Evolutionary conservation across 2,888 invertebrate species (phyloP), one percentile per base, ranked within the genome.

Genomic region (Drosophila cognata): DNA sequence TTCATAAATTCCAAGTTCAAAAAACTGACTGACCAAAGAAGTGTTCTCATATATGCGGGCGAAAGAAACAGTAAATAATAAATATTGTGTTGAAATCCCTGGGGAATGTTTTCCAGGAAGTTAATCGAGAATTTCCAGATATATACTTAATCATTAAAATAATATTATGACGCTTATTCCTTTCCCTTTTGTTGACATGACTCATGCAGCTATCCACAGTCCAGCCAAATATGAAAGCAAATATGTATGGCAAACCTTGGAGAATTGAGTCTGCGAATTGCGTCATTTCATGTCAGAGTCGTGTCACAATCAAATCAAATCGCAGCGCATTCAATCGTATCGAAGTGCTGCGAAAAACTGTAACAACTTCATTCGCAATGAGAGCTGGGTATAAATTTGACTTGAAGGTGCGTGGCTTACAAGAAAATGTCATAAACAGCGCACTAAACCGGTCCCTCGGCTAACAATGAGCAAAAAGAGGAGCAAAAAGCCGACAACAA

Each of bases 321-420:
- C 64, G 57, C 41, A 57, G 41, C 57, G 67, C 56, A 71, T 66
- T 66, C 67, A 59, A 63, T 70, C 67, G 63, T 33, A 74, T 66
- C 69, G 59, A 38, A 38, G 55, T 57, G 38, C 57, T 8, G 60
- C 65, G 70, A 74, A 79, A 77, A 89, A 88, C 79, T 90, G 79
- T 88, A 91, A 88, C 91, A 84, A 89, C 88, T 88, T 88, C 90
- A 88, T 88, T 88, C 79, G 76, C 77, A 84, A 75, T 73, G 63
- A 77, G 82, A 79, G 55, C 64, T 61, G 74, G 72, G 64, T 71
- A 75, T 82, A 80, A 85, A 82, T 89, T 84, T 82, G 82, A 89
- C 88, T 89, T 77, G 88, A 77, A 88, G 90, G 91, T 91, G 90
- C 91, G 88, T 82, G 62, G 83, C 77, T 83, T 89, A 91, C 88